A percentile compares a stretch with the other conserved stretches of the same genome.
These are phyloP conservation scores for Drosophila gunungcola DNA, from an alignment of 1,140 invertebrate genomes.

Conservation along the genomic window DNA sequence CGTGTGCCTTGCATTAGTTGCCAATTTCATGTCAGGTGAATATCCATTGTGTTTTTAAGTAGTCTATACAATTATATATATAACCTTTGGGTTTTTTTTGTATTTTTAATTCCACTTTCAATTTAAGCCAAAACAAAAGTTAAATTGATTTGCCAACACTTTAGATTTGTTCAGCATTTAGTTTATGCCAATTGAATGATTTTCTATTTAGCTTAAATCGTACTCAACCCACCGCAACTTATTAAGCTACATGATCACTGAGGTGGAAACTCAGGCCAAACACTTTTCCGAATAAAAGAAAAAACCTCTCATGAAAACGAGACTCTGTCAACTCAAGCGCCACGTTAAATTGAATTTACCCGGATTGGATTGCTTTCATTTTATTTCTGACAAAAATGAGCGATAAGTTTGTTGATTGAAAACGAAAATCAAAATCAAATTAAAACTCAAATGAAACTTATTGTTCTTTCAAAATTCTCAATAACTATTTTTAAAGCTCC, in stretches of 20 bases:
- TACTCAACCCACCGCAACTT: constrained; percentile 27
- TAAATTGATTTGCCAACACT: constrained; percentile 38
- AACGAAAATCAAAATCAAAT: no score
- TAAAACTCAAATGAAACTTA: no score
- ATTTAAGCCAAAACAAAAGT: constrained; percentile 5
- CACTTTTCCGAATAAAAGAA: constrained; percentile 21
- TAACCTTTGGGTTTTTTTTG: not conserved
- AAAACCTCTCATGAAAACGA: constrained; percentile 2
- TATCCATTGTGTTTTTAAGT: constrained; percentile 7
- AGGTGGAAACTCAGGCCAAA: constrained; percentile 46
- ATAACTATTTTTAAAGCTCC: no score
- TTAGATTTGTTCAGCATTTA: constrained; percentile 7
- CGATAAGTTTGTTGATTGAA: no score
- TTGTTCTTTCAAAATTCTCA: no score
- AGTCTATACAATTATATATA: not conserved
- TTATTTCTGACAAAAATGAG: no score
- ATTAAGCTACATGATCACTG: constrained; percentile 26
- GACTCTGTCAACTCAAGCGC: not conserved
- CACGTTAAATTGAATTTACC: constrained; percentile 21
- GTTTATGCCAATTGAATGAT: constrained; percentile 28
- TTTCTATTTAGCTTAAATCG: constrained; percentile 13
- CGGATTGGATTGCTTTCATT: not conserved
- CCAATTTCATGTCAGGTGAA: constrained; percentile 76
- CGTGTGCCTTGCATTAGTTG: constrained; percentile 63
- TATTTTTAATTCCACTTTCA: constrained; percentile 9